phyloP scores from a whole-genome alignment of 64 coral and sea anemone genomes.

The Dendronephthya gigantea region DNA sequence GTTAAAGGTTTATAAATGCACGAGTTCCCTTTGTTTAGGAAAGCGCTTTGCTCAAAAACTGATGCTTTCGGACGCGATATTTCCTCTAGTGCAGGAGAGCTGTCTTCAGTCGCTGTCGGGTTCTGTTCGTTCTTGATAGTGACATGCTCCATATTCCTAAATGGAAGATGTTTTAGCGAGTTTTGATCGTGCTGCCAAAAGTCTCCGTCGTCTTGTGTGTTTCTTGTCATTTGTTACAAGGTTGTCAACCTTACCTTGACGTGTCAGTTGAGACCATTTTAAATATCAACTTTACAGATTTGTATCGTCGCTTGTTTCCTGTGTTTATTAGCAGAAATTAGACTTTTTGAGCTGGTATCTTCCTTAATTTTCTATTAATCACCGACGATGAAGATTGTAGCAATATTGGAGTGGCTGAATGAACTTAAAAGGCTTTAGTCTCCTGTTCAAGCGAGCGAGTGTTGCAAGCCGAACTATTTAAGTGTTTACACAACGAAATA shows the following conservation, averaged over 20 bases:
- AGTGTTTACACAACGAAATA: not conserved
- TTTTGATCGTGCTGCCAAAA: too few species aligned
- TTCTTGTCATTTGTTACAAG: not conserved
- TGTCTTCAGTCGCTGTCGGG: not conserved
- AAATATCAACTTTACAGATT: not conserved
- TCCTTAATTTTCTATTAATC: not conserved
- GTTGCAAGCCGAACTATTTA: too few species aligned
- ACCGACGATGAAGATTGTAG: too few species aligned
- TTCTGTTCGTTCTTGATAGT: not conserved
- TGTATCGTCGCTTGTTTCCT: not conserved
- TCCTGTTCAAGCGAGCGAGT: too few species aligned
- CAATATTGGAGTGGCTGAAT: too few species aligned
- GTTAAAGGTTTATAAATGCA: not conserved
- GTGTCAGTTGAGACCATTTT: not conserved
- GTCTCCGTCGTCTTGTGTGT: too few species aligned
- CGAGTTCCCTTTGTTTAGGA: not conserved
- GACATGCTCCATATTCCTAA: not conserved
- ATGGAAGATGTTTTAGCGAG: too few species aligned
- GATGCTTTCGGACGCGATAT: not conserved
- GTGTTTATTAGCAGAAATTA: not conserved
- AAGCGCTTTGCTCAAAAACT: not conserved
- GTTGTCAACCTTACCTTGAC: not conserved
- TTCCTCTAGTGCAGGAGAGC: not conserved
- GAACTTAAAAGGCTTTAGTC: too few species aligned
- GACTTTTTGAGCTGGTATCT: not conserved